Conservation (phyloP, 2,797 vertebrate species). For the Trachops cirrhosus region DNA sequence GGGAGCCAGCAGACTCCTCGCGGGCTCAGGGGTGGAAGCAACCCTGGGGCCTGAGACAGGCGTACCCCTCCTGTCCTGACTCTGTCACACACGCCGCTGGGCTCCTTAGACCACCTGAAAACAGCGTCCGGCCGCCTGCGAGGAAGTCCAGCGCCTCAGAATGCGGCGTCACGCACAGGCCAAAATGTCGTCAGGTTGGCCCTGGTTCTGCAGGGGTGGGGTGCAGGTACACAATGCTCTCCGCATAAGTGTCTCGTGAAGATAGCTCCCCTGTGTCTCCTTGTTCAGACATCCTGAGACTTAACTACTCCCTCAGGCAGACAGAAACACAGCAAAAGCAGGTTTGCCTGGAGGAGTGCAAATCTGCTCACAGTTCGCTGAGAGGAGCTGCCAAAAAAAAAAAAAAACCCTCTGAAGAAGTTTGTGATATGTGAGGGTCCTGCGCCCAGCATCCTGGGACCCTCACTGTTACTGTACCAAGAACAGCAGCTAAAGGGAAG, state of each 20-base stretch:
- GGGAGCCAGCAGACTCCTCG: not conserved
- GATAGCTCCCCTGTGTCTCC: not conserved
- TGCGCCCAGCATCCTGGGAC: not conserved
- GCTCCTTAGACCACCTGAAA: not conserved
- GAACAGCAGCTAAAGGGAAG: not conserved
- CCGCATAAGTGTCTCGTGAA: not conserved
- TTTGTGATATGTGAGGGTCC: not conserved
- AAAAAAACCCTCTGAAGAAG: not conserved
- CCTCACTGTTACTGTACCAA: not conserved
- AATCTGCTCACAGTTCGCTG: not conserved
- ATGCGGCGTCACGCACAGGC: not conserved
- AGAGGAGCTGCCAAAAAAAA: not conserved
- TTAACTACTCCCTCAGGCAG: not conserved
- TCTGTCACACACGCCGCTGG: not conserved
- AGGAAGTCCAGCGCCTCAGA: not conserved
- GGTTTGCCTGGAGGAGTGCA: not conserved
- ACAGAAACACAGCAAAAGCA: not conserved
- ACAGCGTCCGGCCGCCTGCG: not conserved
- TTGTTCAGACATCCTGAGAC: not conserved
- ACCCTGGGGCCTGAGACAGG: not conserved
- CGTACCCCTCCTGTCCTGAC: not conserved
- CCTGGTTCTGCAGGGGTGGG: no score
- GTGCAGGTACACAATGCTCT: not conserved
- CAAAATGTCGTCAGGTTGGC: not conserved
- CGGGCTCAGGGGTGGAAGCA: not conserved